Evolutionary conservation across 2,797 vertebrate genomes (phyloP), one percentile per base, ranked within the genome.

Genomic region (Spheniscus humboldti): DNA sequence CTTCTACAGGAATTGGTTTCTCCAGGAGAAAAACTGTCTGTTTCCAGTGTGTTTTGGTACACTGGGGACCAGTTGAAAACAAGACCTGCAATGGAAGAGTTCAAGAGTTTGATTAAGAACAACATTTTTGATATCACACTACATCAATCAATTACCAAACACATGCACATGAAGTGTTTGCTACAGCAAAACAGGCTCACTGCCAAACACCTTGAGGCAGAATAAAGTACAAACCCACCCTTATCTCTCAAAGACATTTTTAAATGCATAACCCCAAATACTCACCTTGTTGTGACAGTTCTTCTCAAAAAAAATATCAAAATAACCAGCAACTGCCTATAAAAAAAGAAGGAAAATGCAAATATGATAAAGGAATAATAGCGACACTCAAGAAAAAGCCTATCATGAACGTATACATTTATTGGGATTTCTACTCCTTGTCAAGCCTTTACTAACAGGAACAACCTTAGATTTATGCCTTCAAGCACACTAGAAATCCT

Each of bases 251-350:
- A 98, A 98, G 98, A 98, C 97, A 97, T 98, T 98, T 98, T 96
- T 88, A 76, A 97, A 97, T 94, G 97, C 97, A 95, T 90, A 97
- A 97, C 75, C 89, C 84, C 89, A 88, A 87, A 97, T 94, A 98
- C 98, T 98, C 97, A 99, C 99, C 97, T 98, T 99, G 87, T 98
- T 98, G 91, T 97, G 96, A 97, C 99, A 99, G 98, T 98, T 98
- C 98, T 98, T 99, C 98, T 99, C 98, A 96, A 99, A 99, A 98
- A 98, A 98, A 97, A 99, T 98, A 98, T 99, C 99, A 97, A 99
- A 99, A 98, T 99, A 99, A 96, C 99, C 99, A 96, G 99, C 98
- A 97, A 99, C 82, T 92, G 99, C 99, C 99, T 99, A 60, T 88
- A 89, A 85, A 30, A 35, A 86, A 67, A 80, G 39, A 66, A 41